Conservation (phyloP, 2,113 vertebrate genomes). For the Chaetodon trifascialis region DNA sequence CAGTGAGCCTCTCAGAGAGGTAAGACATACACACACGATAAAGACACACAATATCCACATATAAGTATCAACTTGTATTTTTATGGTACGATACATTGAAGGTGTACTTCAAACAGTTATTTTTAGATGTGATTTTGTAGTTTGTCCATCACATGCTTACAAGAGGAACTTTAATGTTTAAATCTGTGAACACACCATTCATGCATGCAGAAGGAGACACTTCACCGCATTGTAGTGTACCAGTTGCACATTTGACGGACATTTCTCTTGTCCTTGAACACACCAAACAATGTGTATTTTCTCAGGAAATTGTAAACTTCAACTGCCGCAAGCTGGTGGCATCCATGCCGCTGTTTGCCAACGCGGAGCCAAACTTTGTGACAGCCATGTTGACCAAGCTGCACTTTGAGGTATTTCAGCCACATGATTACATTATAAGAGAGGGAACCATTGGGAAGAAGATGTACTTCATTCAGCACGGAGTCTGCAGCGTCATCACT, state of each 20-base stretch:
- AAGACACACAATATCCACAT: background rate
- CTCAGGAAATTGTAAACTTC: slow-evolving; percentile 97
- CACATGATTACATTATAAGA: slow-evolving; percentile 94
- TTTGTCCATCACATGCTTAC: background rate
- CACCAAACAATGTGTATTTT: slow-evolving; percentile 23
- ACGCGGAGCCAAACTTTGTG: slow-evolving; percentile 97
- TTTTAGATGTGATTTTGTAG: background rate
- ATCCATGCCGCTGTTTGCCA: slow-evolving; percentile 97
- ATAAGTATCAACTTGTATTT: background rate
- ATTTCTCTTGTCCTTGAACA: slow-evolving; percentile 2
- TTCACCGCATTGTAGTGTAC: background rate
- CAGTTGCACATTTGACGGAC: background rate
- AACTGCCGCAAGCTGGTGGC: slow-evolving; percentile 99
- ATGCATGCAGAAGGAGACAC: background rate
- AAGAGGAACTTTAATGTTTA: background rate
- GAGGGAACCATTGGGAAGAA: slow-evolving; percentile 98
- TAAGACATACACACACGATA: slow-evolving; percentile 63
- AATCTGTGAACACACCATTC: background rate
- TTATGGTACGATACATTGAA: background rate
- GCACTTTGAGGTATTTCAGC: slow-evolving; percentile 97
- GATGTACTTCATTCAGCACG: slow-evolving; percentile 99
- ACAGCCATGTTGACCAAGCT: slow-evolving; percentile 98
- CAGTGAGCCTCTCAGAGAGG: slow-evolving; percentile 95
- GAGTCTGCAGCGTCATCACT: slow-evolving; percentile 92
- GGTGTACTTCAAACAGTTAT: background rate